Evolutionary conservation across 2,797 vertebrate genomes (phyloP).

Genomic region (Vireo griseus): DNA sequence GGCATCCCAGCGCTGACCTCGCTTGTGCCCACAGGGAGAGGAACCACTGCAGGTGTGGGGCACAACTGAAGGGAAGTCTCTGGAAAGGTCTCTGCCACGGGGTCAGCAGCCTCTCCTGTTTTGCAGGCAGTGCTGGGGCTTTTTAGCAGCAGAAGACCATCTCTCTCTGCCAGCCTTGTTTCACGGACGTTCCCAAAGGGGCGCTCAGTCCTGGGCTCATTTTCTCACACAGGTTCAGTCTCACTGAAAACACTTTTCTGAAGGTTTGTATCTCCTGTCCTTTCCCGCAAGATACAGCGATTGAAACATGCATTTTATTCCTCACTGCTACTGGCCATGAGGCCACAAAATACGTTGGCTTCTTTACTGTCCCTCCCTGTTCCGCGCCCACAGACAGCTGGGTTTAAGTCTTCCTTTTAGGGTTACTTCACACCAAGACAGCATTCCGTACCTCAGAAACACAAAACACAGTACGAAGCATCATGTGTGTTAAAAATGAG

Average conservation of each 20-base stretch:
- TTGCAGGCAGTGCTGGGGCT: conserved; percentile 37
- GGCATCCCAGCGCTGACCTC: fast-evolving
- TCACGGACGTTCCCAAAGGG: neutral
- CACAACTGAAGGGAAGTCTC: neutral
- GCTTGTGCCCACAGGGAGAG: neutral
- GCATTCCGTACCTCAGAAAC: conserved; percentile 18
- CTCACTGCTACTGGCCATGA: neutral
- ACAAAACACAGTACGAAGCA: neutral
- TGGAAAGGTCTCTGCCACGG: neutral
- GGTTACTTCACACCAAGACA: conserved; percentile 33
- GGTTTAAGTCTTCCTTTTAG: conserved; percentile 47
- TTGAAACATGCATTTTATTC: neutral
- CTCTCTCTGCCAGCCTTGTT: neutral
- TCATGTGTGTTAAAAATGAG: conserved; percentile 50
- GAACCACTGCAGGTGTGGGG: neutral
- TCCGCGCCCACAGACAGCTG: neutral
- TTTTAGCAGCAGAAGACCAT: neutral
- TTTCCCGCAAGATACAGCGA: neutral
- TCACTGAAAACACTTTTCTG: neutral
- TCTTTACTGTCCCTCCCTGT: neutral
- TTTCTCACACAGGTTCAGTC: neutral
- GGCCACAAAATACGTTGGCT: neutral
- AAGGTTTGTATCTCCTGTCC: neutral
- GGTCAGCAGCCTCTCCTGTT: conserved; percentile 18
- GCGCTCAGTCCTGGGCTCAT: neutral